Evolutionary conservation across 2,888 invertebrate genomes (phyloP), one percentile per base, ranked within the genome.

Genomic region (Leucophenga maculata): DNA sequence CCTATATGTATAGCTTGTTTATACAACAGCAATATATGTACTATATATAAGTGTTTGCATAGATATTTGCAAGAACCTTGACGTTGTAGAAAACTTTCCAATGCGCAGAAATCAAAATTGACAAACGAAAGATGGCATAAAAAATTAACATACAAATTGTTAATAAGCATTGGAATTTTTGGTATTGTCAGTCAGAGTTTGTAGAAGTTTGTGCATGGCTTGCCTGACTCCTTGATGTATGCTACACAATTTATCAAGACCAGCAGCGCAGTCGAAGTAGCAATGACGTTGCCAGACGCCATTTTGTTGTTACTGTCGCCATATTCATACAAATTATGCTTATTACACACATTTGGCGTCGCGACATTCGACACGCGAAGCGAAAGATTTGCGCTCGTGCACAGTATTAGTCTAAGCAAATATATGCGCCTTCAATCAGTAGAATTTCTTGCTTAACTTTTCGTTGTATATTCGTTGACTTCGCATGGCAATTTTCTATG

Each of bases 61-160:
- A 39, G 8, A 39, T 39, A 6, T 39, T 6, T 39, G 39, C 8
- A 39, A 39, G 3, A 11, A 39, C 39, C 39, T 39, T 39, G 39
- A 39, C 11, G 8, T 11, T 39, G 8, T 39, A 39, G 39, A 39
- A 39, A 39, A 39, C 11, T 39, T 39, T 39, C 8, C 6, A 39
- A 39, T 39, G 39, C 39, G 39, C 3, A 18, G 31, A 60, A 60
- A 60, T 3, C 18, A 57, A 57, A 57, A 44, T 13, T 39, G 16
- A 20, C 32, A 44, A 44, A 44, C 20, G 16, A 60, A 13, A 57
- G 9, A 60, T 32, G 16, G 31, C 39, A 54, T 3, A 11, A 69
- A 69, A 55, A 65, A 65, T 69, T 69, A 65, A 59, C 59, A 69
- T 65, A 69, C 48, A 69, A 65, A 69, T 65, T 65, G 69, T 65